Evolutionary conservation across 2,113 vertebrate genomes (phyloP).

Genomic region (Megaceryle torquata): DNA sequence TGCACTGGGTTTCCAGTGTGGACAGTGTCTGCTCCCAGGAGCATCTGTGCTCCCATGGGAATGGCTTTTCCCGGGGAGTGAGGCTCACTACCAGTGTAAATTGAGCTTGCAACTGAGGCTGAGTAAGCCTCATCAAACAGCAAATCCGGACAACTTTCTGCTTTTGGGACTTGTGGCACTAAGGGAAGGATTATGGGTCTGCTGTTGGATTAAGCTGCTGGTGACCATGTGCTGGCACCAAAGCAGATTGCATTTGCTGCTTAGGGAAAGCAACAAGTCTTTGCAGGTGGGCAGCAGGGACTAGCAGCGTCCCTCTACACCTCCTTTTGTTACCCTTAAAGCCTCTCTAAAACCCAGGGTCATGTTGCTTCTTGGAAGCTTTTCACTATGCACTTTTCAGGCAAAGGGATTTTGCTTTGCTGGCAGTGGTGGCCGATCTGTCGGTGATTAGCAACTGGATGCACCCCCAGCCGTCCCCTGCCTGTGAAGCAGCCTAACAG

Average conservation of each 20-base stretch:
- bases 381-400: background rate
- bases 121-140: background rate
- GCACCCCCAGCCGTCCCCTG: background rate
- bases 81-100: fast-evolving
- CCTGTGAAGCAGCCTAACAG: background rate
- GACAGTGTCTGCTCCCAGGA: background rate
- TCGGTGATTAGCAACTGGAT: background rate
- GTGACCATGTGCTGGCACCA: background rate
- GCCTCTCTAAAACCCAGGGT: background rate
- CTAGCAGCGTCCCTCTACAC: background rate
- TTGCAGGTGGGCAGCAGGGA: background rate
- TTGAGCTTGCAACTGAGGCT: background rate
- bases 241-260: background rate
- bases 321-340: background rate
- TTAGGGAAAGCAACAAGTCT: background rate
- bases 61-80: background rate
- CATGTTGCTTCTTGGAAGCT: background rate
- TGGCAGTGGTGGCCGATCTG: background rate
- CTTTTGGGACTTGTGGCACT: background rate
- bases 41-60: background rate
- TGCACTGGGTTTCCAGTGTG: background rate
- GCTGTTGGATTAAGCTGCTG: background rate
- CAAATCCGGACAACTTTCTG: background rate
- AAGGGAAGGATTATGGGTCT: background rate
- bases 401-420: background rate